Conservation (phyloP, 1,140 invertebrate species). For the Drosophila orosa region DNA sequence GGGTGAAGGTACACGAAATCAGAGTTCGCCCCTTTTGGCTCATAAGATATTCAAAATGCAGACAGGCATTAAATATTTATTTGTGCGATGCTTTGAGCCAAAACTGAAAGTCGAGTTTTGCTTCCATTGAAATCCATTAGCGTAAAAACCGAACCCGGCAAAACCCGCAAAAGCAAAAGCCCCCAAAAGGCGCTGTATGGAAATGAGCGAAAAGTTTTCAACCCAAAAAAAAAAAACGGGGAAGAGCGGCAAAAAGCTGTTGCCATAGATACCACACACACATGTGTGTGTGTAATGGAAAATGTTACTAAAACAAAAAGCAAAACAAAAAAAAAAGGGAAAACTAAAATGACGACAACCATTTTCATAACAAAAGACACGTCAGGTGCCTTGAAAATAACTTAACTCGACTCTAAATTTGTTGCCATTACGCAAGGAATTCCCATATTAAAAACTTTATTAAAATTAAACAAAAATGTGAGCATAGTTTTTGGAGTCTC, state of each 20-base stretch:
- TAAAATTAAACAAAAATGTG: constrained; percentile 23
- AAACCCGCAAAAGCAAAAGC: constrained; percentile 31
- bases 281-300: background rate
- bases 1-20: constrained; percentile 3
- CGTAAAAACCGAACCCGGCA: constrained; percentile 20
- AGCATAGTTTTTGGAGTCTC: constrained; percentile 33
- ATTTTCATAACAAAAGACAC: constrained; percentile 30
- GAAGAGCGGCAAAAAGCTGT: constrained; percentile 18
- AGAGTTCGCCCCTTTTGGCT: background rate
- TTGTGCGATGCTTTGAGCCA: constrained; percentile 7
- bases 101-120: background rate
- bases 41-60: constrained; percentile 27
- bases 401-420: constrained; percentile 38
- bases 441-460: too few species aligned
- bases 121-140: constrained; percentile 46
- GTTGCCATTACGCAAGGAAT: constrained; percentile 51
- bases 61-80: constrained; percentile 33
- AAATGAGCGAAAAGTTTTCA: constrained; percentile 39
- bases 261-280: constrained; percentile 47
- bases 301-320: constrained; percentile 13
- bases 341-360: constrained; percentile 3
- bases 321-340: background rate
- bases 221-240: constrained; percentile 11
- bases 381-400: constrained; percentile 9
- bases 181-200: constrained; percentile 22